phyloP scores from a whole-genome alignment of 2,113 vertebrate species.

The Fulmarus glacialis region DNA sequence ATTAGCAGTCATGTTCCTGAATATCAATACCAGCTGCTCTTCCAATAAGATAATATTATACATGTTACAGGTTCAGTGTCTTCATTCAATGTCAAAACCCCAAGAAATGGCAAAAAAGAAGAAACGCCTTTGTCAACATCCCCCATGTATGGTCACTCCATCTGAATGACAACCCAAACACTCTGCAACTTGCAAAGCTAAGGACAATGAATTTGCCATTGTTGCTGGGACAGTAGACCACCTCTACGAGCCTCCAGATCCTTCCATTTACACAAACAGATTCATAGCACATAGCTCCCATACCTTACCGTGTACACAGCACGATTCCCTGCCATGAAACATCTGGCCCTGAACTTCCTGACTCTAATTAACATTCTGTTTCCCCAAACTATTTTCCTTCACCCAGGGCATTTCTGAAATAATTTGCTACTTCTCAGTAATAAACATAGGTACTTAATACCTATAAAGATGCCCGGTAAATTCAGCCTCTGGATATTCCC shows the following conservation, averaged over 20 bases:
- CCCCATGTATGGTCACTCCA: background rate
- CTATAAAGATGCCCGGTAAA: background rate
- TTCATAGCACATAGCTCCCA: background rate
- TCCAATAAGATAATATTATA: background rate
- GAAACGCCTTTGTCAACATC: background rate
- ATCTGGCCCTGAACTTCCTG: background rate
- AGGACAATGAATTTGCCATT: background rate
- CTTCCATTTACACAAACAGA: background rate
- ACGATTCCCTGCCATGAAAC: background rate
- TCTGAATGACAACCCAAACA: background rate
- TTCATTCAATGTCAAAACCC: background rate
- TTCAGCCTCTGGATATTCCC: background rate
- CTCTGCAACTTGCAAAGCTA: background rate
- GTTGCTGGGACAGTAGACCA: background rate
- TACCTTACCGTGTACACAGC: background rate
- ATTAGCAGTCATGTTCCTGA: background rate
- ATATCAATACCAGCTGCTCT: background rate
- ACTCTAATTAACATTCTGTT: constrained; percentile 11
- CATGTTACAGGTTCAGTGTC: background rate
- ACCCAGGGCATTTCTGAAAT: background rate
- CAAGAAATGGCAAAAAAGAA: background rate
- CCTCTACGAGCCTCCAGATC: background rate
- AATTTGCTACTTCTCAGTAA: background rate
- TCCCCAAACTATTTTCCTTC: background rate
- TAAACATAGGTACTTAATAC: background rate